Base-by-base conservation (phyloP, 2,113 vertebrate species). In the Rhinopithecus roxellana region DNA sequence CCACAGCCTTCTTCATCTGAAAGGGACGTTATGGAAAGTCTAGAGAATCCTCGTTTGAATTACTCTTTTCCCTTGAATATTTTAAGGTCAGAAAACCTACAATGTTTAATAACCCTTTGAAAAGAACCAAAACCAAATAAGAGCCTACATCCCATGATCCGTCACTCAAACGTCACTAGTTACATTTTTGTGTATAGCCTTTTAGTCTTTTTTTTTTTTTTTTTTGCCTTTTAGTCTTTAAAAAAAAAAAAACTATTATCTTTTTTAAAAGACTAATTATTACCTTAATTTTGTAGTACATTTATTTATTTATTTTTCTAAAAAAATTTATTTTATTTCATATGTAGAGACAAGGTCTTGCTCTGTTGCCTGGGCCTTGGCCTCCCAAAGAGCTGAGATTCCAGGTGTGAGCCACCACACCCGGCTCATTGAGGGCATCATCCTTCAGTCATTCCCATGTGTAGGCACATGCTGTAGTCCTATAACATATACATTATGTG, bases 41-140 rank as follows among this genome's bases (percentile, higher is more conserved):
- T 85, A 2, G 7, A n/a, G 72, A 82, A 50, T 57, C 38, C 48
- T 93, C 40, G 45, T 92, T 95, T 45, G 9, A 90, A n/a, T 83
- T 67, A 69, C 38, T 61, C 57, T 75, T 84, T 86, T 3, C 55
- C 69, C 8, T 87, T 78, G 40, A 55, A 48, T 57, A 94, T 59
- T 89, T 83, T 89, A 61, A 50, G 23, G 5, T 78, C 27, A 75
- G 52, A 79, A 96, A 90, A 61, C 22, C 23, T 84, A 74, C 43
- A 85, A 4, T 43, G 13, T 50, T 84, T 40, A 67, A 90, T 92
- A 81, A 81, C 12, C 23, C 32, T 92, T 81, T 77, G 43, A 78
- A 93, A 89, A 95, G 64, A 93, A 86, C 78, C 9, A 52, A 52
- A 95, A 77, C 52, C n/a, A 91, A 85, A 77, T 48, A 59, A 94